Conservation (phyloP, 2,797 vertebrate genomes). For the Tiaroga cobitis region DNA sequence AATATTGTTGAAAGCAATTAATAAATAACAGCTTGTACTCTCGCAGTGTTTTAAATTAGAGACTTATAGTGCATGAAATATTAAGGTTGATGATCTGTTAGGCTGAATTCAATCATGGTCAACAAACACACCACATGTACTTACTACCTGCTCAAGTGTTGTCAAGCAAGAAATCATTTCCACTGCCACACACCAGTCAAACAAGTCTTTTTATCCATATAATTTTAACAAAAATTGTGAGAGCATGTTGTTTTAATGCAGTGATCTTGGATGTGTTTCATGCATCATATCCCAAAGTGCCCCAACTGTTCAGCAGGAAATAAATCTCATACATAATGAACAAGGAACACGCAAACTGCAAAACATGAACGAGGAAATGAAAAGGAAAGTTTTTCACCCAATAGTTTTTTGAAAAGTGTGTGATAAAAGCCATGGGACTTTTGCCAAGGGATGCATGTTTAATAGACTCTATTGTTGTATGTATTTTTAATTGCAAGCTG, state of each 20-base stretch:
- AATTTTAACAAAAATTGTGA: not conserved
- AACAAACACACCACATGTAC: not conserved
- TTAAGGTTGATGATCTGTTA: not conserved
- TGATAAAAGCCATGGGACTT: constrained; percentile 21
- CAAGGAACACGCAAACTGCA: not conserved
- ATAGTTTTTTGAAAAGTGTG: constrained; percentile 1
- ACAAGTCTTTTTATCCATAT: not conserved
- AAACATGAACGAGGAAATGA: not conserved
- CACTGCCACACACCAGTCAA: not conserved
- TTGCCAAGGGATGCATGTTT: constrained; percentile 3
- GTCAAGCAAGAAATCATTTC: not conserved
- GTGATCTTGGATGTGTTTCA: not conserved
- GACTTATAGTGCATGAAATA: not conserved
- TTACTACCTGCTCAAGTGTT: not conserved
- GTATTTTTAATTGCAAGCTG: constrained; percentile 21
- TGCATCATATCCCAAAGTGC: not conserved
- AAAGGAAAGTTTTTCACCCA: not conserved
- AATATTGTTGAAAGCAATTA: not conserved
- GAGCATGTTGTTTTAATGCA: constrained; percentile 7
- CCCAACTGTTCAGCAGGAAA: not conserved
- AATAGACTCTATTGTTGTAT: not conserved
- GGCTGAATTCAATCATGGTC: not conserved
- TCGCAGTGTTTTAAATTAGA: not conserved
- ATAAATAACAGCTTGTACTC: not conserved
- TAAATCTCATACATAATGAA: constrained; percentile 10